These are phyloP conservation scores for Varanus komodoensis DNA, from an alignment of 2,113 vertebrate species.

Conservation along the genomic window DNA sequence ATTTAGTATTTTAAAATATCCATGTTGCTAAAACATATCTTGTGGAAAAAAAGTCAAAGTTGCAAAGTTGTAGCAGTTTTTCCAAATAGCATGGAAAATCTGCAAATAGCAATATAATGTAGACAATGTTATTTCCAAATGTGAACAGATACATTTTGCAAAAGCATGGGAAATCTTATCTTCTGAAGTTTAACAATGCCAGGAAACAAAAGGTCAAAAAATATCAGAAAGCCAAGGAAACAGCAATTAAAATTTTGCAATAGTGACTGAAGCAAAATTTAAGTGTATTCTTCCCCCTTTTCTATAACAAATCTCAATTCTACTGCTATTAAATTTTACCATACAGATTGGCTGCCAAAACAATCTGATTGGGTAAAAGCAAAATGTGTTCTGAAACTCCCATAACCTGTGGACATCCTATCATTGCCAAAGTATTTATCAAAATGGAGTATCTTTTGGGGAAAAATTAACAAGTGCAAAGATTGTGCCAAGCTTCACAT, in stretches of 20 bases:
- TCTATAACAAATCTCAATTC: neutral
- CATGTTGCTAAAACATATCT: neutral
- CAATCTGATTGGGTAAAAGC: conserved; percentile 20
- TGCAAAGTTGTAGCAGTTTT: neutral
- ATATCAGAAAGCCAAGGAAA: neutral
- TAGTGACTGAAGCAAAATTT: neutral
- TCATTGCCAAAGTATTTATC: conserved; percentile 61
- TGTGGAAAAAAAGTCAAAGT: neutral
- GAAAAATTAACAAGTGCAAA: conserved; percentile 63
- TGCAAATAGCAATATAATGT: neutral
- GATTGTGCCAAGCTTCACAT: conserved; percentile 53
- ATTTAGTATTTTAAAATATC: neutral
- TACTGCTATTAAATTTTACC: conserved; percentile 13
- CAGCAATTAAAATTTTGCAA: neutral
- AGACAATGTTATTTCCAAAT: neutral
- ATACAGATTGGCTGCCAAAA: neutral
- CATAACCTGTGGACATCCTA: conserved; percentile 11
- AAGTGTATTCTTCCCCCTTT: neutral
- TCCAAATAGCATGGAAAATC: neutral
- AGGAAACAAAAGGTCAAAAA: neutral
- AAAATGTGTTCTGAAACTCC: conserved; percentile 15
- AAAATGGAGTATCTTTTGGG: conserved; percentile 43
- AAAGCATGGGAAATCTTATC: neutral
- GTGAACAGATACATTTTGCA: neutral
- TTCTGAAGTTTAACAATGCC: neutral